Evolutionary conservation across 2,797 vertebrate genomes (phyloP).

Genomic region (Argya squamiceps): DNA sequence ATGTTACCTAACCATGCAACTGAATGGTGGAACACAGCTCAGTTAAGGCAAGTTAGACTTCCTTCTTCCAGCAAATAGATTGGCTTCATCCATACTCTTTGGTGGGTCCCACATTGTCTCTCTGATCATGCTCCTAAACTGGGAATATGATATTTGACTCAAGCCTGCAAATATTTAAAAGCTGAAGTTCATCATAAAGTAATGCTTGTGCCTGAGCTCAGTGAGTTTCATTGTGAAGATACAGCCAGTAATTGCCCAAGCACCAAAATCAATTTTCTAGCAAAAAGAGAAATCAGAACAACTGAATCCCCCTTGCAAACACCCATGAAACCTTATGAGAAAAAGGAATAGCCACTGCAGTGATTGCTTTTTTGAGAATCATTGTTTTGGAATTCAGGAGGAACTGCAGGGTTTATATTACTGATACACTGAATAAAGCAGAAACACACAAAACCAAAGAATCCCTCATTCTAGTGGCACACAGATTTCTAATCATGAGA

Average conservation of each 20-base stretch:
- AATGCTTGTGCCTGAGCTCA: neutral
- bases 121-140: neutral
- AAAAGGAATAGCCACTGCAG: neutral
- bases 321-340: neutral
- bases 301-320: neutral
- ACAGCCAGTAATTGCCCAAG: neutral
- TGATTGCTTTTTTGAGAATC: neutral
- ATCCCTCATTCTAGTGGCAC: neutral
- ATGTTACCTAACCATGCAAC: neutral
- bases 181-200: neutral
- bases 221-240: neutral
- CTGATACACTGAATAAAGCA: neutral
- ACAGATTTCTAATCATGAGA: neutral
- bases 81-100: neutral
- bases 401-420: neutral
- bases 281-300: neutral
- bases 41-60: neutral
- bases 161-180: neutral
- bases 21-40: accelerated
- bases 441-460: neutral
- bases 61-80: neutral
- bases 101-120: neutral
- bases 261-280: neutral
- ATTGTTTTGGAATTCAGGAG: neutral
- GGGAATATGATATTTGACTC: neutral